Conservation (phyloP, 2,888 invertebrate species). For the Synanthedon myopaeformis region DNA sequence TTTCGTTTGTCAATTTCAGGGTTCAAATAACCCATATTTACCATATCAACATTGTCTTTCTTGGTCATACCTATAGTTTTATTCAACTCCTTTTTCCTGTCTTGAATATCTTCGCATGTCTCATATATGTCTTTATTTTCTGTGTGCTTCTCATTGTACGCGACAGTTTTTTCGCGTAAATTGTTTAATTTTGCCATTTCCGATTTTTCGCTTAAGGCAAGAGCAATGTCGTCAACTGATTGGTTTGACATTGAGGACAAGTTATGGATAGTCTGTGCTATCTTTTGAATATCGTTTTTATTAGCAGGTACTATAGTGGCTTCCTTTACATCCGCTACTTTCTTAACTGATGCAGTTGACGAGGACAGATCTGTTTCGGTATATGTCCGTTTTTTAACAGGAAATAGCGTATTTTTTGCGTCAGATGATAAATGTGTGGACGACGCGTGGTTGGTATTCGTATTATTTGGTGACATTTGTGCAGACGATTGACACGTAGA, state of each 20-base stretch:
- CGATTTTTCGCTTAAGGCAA: conserved; percentile 52
- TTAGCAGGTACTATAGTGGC: conserved; percentile 11
- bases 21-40: conserved; percentile 63
- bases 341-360: conserved; percentile 24
- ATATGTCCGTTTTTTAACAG: conserved; percentile 75
- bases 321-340: conserved; percentile 31
- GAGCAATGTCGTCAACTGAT: conserved; percentile 52
- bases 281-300: conserved; percentile 41
- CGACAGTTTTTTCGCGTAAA: conserved; percentile 33
- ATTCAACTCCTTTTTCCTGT: conserved; percentile 32
- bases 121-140: conserved; percentile 33
- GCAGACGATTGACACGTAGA: conserved; percentile 39
- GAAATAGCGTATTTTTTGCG: conserved; percentile 61
- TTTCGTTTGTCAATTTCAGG: conserved; percentile 39
- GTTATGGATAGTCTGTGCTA: conserved; percentile 24
- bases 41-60: conserved; percentile 57
- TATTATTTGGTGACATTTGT: conserved; percentile 22
- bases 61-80: conserved; percentile 32
- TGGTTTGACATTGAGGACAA: conserved; percentile 21
- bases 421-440: conserved; percentile 14
- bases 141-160: conserved; percentile 23
- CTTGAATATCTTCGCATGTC: conserved; percentile 22
- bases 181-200: conserved; percentile 41
- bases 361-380: conserved; percentile 56
- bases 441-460: conserved; percentile 29